Evolutionary conservation across 1,140 invertebrate species (phyloP), one percentile per base, ranked within the genome.

Genomic region (Drosophila micromelanica): DNA sequence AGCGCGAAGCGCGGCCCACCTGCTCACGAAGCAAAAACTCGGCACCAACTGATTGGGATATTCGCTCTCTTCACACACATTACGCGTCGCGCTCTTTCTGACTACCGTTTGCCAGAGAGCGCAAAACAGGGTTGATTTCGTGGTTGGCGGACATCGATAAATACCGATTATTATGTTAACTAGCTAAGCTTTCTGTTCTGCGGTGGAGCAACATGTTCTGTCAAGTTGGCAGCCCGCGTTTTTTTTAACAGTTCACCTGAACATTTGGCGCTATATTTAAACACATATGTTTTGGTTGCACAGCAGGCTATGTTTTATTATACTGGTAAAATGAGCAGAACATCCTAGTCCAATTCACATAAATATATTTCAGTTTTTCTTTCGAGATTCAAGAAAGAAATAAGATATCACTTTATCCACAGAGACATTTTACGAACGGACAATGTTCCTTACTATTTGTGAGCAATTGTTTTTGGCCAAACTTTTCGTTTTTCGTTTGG

Each of bases 1-100:
- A 51, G 32, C 52, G 69, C 62, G 69, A 30, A 46, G 45, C 69
- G 74, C 52, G 57, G 57, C 62, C 63, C 70, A 76, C 70, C 69
- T 73, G 74, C 70, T 73, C 63, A 52, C 74, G 52, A 57, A 73
- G 48, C 70, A 68, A 68, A 73, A 59, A 73, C 69, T 80, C 35
- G 43, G 55, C 51, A 73, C 64, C 64, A 73, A 73, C 63, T 68
- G 63, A 73, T 72, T 73, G 60, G 60, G 9, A 30, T 12, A 15
- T 23, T 35, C 11, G 27, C 46, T 43, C 62, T 46, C 72, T 51
- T 35, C 23, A 0, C 51, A 35, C 51, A 56, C 62, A 27, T 40
- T 49, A 35, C 15, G 45, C 32, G 12, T 38, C 13, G 15, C 8
- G 56, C n/a, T 54, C 13, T 32, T 8, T 38, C 59, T 35, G 20